phyloP scores from a whole-genome alignment of 2,113 vertebrate species.

The Hemiscyllium ocellatum region DNA sequence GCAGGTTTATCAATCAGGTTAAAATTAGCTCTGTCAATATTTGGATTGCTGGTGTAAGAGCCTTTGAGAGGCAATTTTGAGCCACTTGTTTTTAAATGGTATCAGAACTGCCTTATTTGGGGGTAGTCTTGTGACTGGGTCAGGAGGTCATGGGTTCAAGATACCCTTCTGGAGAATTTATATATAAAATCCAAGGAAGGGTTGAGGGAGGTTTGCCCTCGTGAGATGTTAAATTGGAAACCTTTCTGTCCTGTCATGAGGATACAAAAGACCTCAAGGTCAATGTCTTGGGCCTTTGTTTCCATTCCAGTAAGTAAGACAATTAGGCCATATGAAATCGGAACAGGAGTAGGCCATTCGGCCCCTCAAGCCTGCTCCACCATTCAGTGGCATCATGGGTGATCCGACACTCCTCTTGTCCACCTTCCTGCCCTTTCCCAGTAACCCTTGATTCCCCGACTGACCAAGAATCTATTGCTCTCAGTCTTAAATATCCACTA shows the following conservation, averaged over 20 bases:
- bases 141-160: neutral
- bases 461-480: no score
- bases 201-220: neutral
- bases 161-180: no score
- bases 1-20: neutral
- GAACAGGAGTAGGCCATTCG: no score
- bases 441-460: no score
- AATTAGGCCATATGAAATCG: no score
- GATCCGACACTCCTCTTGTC: no score
- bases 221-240: no score
- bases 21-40: constrained; percentile 22
- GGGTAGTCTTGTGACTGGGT: neutral
- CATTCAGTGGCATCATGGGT: no score
- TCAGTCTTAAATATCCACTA: no score
- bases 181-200: neutral
- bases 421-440: no score
- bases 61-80: neutral
- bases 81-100: neutral
- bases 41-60: neutral
- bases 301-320: no score
- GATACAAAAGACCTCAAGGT: neutral
- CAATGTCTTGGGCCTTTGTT: neutral
- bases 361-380: no score
- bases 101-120: neutral
- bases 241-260: neutral